Evolutionary conservation across 35 echinoderm and acorn worm species (phyloP), one percentile per base, ranked within the genome.

Genomic region (Eucidaris tribuloides): DNA sequence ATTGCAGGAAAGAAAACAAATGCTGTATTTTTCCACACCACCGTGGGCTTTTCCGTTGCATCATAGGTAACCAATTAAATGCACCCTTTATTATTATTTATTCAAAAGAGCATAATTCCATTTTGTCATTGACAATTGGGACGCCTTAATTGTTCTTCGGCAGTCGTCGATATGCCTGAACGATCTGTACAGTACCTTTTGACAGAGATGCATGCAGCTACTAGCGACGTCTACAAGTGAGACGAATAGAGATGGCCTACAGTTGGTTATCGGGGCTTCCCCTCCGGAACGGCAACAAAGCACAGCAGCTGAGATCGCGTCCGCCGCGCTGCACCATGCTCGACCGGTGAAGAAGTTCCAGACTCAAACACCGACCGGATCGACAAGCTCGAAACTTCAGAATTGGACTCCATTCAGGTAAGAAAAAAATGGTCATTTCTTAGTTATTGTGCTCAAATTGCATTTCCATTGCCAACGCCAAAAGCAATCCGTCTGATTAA

Each of bases 191-290:
- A 85, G 89, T 1, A 54, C 85, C 15, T 97, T 97, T 82, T 89
- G 92, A 79, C 81, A 74, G 62, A 97, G n/a, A n/a, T n/a, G n/a
- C 89, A 50, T 89, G 92, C 35, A 85, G 89, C 56, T 92, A 83
- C 74, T 97, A 97, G n/a, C 56, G 94, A 97, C 43, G 91, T 79
- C 17, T 93, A 93, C 49, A 93, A 93, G 56, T 22, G 91, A 93
- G 63, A 93, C 91, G 14, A 93, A 88, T 25, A 85, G 91, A 7
- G 91, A 93, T 56, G 91, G 85, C n/a, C 89, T 88, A 52, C 92
- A 92, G 94, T 77, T 97, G 77, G 94, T n/a, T 97, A n/a, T 97
- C 94, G 7, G 94, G 94, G 6, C 64, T 97, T 72, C 94, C 94
- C 19, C 43, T 97, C 7, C 44, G 83, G 17, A 97, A 97, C 46